phyloP scores from a whole-genome alignment of 2,113 vertebrate genomes.

The Neodon shergylaensis region DNA sequence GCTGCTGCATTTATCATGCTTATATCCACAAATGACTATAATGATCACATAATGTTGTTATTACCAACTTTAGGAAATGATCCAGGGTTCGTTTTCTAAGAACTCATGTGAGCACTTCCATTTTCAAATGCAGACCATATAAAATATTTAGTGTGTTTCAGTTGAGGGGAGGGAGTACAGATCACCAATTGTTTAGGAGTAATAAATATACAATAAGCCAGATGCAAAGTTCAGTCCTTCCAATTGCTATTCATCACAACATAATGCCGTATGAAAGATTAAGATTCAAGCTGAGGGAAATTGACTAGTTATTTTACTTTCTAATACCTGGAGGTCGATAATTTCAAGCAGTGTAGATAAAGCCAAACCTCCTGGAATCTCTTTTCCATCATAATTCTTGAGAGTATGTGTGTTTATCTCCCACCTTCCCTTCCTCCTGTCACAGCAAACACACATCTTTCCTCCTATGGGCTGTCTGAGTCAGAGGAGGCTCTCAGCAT shows the following conservation, averaged over 20 bases:
- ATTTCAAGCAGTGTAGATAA: constrained; percentile 40
- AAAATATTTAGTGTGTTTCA: constrained; percentile 78
- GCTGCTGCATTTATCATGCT: constrained; percentile 82
- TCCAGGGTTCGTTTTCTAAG: constrained; percentile 79
- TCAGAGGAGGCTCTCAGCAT: background rate
- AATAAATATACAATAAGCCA: constrained; percentile 69
- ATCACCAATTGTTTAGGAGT: constrained; percentile 74
- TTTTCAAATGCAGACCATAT: constrained; percentile 70
- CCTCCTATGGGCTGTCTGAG: background rate
- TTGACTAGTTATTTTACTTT: constrained; percentile 38
- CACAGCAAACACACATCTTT: background rate
- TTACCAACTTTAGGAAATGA: constrained; percentile 80
- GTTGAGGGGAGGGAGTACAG: constrained; percentile 61
- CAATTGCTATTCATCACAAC: constrained; percentile 37
- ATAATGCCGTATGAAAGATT: constrained; percentile 36
- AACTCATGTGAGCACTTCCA: constrained; percentile 68
- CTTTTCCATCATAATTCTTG: constrained; percentile 26
- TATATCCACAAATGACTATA: constrained; percentile 84
- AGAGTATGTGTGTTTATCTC: background rate
- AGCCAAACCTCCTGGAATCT: constrained; percentile 2
- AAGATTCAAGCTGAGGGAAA: constrained; percentile 34
- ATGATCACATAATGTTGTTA: constrained; percentile 80
- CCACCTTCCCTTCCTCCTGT: background rate
- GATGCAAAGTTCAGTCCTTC: constrained; percentile 49
- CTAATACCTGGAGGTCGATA: constrained; percentile 31